Evolutionary conservation across 2,888 invertebrate genomes (phyloP).

Genomic region (Tetranychus piercei): DNA sequence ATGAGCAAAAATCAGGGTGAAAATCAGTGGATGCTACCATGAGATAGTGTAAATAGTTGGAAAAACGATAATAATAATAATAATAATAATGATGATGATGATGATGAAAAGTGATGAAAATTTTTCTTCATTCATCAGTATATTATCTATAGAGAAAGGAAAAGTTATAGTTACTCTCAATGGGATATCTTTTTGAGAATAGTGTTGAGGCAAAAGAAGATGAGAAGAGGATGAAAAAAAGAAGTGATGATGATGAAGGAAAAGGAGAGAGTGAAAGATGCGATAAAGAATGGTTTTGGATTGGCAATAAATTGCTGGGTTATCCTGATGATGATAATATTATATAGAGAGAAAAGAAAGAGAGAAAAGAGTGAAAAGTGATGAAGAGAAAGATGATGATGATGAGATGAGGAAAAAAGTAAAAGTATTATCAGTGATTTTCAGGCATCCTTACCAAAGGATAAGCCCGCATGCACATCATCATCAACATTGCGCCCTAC

Average conservation of each 20-base stretch:
- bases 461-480: not conserved
- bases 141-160: not conserved
- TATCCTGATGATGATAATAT: conserved; percentile 4
- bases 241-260: not conserved
- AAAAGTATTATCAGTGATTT: conserved; percentile 6
- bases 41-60: too few species aligned
- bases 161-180: not conserved
- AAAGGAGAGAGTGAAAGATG: not conserved
- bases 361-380: not conserved
- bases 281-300: not conserved
- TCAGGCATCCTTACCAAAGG: conserved; percentile 1
- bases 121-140: too few species aligned
- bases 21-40: too few species aligned
- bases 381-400: conserved; percentile 6
- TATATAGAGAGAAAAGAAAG: not conserved
- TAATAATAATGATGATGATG: not conserved
- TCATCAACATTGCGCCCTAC: conserved; percentile 1
- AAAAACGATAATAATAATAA: too few species aligned
- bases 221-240: not conserved
- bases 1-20: too few species aligned
- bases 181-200: too few species aligned
- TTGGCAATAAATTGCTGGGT: conserved; percentile 4
- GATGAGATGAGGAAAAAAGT: not conserved
- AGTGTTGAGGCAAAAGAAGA: not conserved
- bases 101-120: not conserved